phyloP scores from a whole-genome alignment of 2,113 vertebrate genomes.

The Pseudopodoces humilis region DNA sequence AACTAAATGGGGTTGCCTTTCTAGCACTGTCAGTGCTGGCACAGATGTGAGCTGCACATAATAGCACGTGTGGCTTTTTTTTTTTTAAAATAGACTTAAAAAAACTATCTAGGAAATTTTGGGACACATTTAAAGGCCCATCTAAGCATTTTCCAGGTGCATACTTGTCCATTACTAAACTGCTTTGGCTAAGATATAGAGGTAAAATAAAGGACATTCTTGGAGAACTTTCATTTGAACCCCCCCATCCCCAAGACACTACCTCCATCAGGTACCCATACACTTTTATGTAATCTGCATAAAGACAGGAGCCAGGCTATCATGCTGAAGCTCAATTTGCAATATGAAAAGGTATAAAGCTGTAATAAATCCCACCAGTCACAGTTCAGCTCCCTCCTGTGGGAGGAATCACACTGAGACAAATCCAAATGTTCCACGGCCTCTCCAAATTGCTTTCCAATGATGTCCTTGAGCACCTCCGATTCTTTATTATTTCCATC shows the following conservation, averaged over 20 bases:
- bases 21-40: neutral
- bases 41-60: neutral
- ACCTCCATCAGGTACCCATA: neutral
- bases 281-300: neutral
- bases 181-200: neutral
- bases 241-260: neutral
- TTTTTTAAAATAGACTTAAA: neutral
- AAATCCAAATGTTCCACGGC: neutral
- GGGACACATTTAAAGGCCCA: neutral
- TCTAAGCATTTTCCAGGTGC: neutral
- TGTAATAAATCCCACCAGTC: neutral
- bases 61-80: rapidly evolving
- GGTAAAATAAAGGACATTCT: neutral
- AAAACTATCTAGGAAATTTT: neutral
- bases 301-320: neutral
- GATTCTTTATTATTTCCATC: neutral
- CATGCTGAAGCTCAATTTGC: neutral
- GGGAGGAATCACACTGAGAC: neutral
- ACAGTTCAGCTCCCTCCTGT: neutral
- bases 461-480: constrained; percentile 4
- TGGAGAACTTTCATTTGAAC: neutral
- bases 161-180: neutral
- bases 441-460: neutral
- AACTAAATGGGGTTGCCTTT: neutral
- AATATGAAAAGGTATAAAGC: neutral